Conservation (phyloP, 2,888 invertebrate species). For the Dyspetes luteomarginatus region DNA sequence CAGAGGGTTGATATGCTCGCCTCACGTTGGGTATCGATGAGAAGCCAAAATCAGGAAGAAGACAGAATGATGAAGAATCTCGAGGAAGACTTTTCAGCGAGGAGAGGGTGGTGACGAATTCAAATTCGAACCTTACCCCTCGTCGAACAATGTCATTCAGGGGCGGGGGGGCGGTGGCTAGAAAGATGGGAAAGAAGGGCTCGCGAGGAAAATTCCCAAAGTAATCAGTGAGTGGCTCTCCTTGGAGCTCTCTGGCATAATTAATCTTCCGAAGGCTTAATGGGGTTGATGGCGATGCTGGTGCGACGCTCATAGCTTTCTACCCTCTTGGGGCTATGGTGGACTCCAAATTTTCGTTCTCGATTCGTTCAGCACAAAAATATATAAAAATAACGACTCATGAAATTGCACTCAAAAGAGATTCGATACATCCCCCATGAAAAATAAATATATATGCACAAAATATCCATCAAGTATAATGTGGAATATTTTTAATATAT, state of each 20-base stretch:
- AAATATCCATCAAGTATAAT: too few species aligned
- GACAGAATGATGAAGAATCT: conserved; percentile 63
- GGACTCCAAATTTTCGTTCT: conserved; percentile 51
- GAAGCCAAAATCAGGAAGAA: conserved; percentile 62
- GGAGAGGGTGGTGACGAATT: conserved; percentile 69
- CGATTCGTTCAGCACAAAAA: conserved; percentile 43
- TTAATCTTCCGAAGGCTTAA: conserved; percentile 69
- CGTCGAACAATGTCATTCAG: conserved; percentile 62
- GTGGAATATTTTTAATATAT: too few species aligned
- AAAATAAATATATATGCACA: too few species aligned
- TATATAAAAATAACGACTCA: neutral
- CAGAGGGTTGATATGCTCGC: conserved; percentile 28
- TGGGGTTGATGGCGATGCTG: conserved; percentile 65
- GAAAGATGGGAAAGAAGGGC: conserved; percentile 66
- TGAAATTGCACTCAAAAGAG: neutral
- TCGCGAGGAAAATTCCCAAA: conserved; percentile 71
- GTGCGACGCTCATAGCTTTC: conserved; percentile 47
- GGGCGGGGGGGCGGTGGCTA: conserved; percentile 34
- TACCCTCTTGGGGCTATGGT: conserved; percentile 49
- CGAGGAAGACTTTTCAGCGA: conserved; percentile 53
- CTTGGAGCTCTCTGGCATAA: conserved; percentile 70
- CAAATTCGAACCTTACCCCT: conserved; percentile 71
- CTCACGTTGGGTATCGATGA: conserved; percentile 53
- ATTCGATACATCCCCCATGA: neutral
- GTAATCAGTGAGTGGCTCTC: conserved; percentile 72